Conservation (phyloP, 1,140 invertebrate species). For the Streblospio benedicti region DNA sequence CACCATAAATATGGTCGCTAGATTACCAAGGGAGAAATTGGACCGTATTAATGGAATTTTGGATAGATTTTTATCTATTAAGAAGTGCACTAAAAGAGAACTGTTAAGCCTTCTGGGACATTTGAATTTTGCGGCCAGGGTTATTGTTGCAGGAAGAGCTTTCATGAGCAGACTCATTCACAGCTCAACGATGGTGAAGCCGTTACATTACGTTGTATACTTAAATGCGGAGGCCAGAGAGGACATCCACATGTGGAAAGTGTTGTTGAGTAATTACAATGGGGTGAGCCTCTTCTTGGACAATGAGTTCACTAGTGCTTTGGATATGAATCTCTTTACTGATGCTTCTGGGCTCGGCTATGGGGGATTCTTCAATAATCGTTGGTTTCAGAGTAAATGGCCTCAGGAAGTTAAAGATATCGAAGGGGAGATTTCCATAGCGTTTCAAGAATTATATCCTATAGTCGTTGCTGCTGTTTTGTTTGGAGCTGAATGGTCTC, state of each 20-base stretch:
- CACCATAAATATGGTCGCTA: background rate
- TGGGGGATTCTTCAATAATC: background rate
- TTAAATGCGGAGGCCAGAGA: background rate
- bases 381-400: background rate
- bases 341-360: background rate
- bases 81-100: slow-evolving; percentile 6
- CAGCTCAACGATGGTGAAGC: slow-evolving; percentile 50
- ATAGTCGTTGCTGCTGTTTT: background rate
- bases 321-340: background rate
- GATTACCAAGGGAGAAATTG: background rate
- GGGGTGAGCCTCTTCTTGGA: slow-evolving; percentile 29
- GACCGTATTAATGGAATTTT: background rate
- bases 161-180: slow-evolving; percentile 33
- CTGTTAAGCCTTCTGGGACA: slow-evolving; percentile 1
- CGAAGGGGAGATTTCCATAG: background rate
- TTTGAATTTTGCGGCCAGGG: slow-evolving; percentile 3
- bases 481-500: background rate
- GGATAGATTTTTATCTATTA: background rate
- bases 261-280: slow-evolving; percentile 1
- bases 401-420: background rate
- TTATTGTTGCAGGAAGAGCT: background rate
- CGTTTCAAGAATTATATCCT: background rate
- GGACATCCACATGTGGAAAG: slow-evolving; percentile 1
- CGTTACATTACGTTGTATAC: slow-evolving; percentile 41
- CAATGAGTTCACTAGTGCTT: slow-evolving; percentile 50